Percentiles rank a stretch among this genome's conserved stretches.
These are phyloP conservation scores for Cryptus viduatorius DNA, from an alignment of 2,888 invertebrate species.

Conservation along the genomic window DNA sequence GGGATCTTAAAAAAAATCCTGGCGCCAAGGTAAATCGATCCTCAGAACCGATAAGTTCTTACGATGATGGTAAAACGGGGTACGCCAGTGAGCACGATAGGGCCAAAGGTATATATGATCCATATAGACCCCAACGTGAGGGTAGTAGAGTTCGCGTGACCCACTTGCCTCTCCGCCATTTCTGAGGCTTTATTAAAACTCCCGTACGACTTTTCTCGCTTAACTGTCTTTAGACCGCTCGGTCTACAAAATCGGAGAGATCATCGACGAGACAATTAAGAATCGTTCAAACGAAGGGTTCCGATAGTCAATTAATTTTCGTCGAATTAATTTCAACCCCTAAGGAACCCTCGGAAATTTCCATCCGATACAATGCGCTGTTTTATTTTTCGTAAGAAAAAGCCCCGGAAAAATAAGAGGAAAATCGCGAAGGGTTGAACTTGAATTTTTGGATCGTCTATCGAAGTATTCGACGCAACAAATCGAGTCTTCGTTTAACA, in stretches of 20 bases:
- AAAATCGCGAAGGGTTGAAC: no score
- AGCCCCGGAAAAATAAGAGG: no score
- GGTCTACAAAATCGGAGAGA: conserved; percentile 23
- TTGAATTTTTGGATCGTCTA: not conserved
- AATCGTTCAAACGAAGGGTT: conserved; percentile 52
- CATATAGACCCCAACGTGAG: conserved; percentile 37
- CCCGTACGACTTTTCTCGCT: conserved; percentile 45
- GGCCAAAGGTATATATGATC: conserved; percentile 42
- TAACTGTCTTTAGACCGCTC: conserved; percentile 18
- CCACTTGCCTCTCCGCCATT: conserved; percentile 67
- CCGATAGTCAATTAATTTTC: conserved; percentile 33
- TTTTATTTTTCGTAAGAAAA: no score
- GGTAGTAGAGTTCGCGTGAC: conserved; percentile 67
- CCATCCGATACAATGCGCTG: not conserved
- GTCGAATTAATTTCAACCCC: not conserved
- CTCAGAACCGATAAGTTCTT: conserved; percentile 51
- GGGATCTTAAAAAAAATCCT: conserved; percentile 48
- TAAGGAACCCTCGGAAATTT: not conserved
- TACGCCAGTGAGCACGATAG: conserved; percentile 36
- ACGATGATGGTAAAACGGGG: conserved; percentile 35
- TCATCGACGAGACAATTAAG: conserved; percentile 51
- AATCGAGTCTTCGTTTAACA: not conserved
- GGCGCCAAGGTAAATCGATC: conserved; percentile 54
- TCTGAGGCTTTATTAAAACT: conserved; percentile 46
- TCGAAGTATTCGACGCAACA: not conserved